phyloP scores from a whole-genome alignment of 1,140 invertebrate genomes.

The Limonius californicus region DNA sequence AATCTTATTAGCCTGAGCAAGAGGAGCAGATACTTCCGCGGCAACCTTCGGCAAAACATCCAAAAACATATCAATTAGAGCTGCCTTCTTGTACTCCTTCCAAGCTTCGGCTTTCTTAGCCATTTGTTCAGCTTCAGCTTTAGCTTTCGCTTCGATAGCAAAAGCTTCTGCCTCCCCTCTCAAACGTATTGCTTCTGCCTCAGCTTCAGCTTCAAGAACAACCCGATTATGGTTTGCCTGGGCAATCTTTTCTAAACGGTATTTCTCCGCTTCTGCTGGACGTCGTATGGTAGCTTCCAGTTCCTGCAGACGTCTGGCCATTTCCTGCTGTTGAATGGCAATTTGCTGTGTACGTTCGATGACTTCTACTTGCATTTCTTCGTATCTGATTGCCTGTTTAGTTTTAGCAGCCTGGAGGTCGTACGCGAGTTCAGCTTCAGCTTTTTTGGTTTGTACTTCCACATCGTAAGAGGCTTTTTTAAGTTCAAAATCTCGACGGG shows the following conservation, averaged over 20 bases:
- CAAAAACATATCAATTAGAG: constrained; percentile 93
- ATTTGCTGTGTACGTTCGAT: constrained; percentile 88
- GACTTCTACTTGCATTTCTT: constrained; percentile 91
- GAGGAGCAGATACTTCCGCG: constrained; percentile 87
- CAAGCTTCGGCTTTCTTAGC: constrained; percentile 92
- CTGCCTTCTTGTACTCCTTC: constrained; percentile 90
- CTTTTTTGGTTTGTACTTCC: constrained; percentile 89
- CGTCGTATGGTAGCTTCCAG: constrained; percentile 82
- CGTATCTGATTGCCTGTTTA: constrained; percentile 89
- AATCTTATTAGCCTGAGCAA: constrained; percentile 90
- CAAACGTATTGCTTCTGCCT: constrained; percentile 77
- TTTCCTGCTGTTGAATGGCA: constrained; percentile 54
- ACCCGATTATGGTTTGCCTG: constrained; percentile 81
- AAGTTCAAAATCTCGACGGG: constrained; percentile 89
- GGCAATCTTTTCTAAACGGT: constrained; percentile 82
- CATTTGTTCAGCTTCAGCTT: constrained; percentile 93
- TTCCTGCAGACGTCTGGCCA: constrained; percentile 75
- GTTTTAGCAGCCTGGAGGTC: constrained; percentile 90
- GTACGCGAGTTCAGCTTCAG: constrained; percentile 89
- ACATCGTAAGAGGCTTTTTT: constrained; percentile 94
- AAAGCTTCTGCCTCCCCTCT: constrained; percentile 82
- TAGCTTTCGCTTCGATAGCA: constrained; percentile 85
- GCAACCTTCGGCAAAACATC: constrained; percentile 88
- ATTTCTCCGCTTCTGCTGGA: constrained; percentile 91
- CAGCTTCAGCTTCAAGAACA: constrained; percentile 86